A percentile compares a stretch with the other conserved stretches of the same genome.
Conservation (phyloP, 2,113 vertebrate species). For the Trematocara marginatum region DNA sequence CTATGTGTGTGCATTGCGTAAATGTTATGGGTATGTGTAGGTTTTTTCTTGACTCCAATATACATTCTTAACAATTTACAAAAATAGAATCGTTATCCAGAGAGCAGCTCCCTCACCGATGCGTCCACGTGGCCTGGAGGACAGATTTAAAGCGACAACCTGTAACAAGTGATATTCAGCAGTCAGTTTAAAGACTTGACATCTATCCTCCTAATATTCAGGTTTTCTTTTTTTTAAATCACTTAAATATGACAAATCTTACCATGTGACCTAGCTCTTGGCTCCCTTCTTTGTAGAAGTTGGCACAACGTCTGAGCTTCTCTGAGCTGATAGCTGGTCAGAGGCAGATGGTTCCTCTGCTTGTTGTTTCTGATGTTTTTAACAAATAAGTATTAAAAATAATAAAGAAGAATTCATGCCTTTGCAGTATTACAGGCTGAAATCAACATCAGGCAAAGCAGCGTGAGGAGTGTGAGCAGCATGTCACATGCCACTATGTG, state of each 20-base stretch:
- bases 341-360: slow-evolving; percentile 25
- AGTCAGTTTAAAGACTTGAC: neutral
- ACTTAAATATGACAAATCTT: neutral
- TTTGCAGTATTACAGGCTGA: neutral
- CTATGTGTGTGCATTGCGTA: neutral
- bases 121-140: slow-evolving; percentile 6
- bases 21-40: neutral
- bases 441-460: neutral
- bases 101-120: slow-evolving; percentile 41
- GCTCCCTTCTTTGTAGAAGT: slow-evolving; percentile 55
- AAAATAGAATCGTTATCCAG: slow-evolving; percentile 46
- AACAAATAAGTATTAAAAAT: neutral
- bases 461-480: neutral
- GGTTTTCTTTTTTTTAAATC: accelerated
- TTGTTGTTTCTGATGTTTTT: slow-evolving; percentile 53
- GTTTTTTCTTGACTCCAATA: slow-evolving; percentile 28
- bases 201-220: neutral
- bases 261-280: slow-evolving; percentile 59
- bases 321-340: slow-evolving; percentile 30
- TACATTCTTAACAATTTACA: slow-evolving; percentile 52
- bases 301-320: slow-evolving; percentile 57
- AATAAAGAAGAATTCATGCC: neutral
- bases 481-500: slow-evolving; percentile 11
- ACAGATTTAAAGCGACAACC: slow-evolving; percentile 8
- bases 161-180: slow-evolving; percentile 25